A percentile compares a stretch with the other conserved stretches of the same genome.
These are phyloP conservation scores for Axea sp. DNA, from an alignment of 2,888 invertebrate species.

Conservation along the genomic window DNA sequence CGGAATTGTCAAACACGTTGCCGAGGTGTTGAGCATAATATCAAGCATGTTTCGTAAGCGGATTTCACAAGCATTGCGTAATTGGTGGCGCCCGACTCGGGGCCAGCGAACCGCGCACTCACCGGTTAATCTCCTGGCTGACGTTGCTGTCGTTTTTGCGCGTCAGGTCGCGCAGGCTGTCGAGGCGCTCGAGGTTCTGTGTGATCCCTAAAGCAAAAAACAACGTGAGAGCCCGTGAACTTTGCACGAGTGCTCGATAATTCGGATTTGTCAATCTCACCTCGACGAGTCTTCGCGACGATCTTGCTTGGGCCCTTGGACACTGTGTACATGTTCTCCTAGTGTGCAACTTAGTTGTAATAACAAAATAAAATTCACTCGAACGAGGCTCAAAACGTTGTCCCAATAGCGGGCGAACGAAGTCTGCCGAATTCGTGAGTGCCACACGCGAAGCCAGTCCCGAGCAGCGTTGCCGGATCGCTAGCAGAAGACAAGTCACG, in stretches of 20 bases:
- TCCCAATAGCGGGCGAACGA: no score
- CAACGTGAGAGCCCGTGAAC: background rate
- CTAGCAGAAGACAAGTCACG: no score
- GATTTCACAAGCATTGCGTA: slow-evolving; percentile 60
- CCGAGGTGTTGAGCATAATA: no score
- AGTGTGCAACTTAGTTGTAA: background rate
- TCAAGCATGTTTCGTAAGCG: slow-evolving; percentile 51
- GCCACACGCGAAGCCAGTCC: no score
- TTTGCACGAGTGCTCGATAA: no score
- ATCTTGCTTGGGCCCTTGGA: slow-evolving; percentile 93
- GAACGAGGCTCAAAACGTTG: no score
- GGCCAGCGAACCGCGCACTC: slow-evolving; percentile 68
- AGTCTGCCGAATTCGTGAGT: no score
- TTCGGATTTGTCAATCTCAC: slow-evolving; percentile 77
- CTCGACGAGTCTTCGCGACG: slow-evolving; percentile 91
- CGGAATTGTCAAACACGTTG: no score
- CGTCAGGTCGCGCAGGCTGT: slow-evolving; percentile 86
- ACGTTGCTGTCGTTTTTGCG: slow-evolving; percentile 85
- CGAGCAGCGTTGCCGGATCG: no score
- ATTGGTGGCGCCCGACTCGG: slow-evolving; percentile 36
- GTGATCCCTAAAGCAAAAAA: slow-evolving; percentile 83
- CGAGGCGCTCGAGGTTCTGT: slow-evolving; percentile 90
- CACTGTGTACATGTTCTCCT: slow-evolving; percentile 87
- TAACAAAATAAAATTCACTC: slow-evolving; percentile 13
- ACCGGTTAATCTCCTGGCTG: slow-evolving; percentile 84